Evolutionary conservation across 2,888 invertebrate species (phyloP), one percentile per base, ranked within the genome.

Genomic region (Folsomia candida): DNA sequence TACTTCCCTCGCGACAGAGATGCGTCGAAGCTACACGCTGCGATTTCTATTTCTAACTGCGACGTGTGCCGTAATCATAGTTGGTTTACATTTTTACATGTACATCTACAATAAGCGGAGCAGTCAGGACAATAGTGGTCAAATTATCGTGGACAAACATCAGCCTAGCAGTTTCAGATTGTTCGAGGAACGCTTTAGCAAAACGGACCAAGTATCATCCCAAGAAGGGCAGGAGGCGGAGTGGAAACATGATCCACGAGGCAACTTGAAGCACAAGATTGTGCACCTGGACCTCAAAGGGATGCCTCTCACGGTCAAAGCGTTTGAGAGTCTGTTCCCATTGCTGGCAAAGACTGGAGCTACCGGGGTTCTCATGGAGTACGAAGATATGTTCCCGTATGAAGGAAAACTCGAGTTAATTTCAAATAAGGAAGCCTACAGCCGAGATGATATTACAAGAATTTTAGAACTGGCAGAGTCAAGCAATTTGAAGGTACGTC

Each of bases 311-410:
- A 89, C 88, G 79, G 80, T 91, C 1, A 81, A 83, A 0, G 90
- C 90, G 80, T 86, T 88, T 70, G 82, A 85, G 65, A 83, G 86
- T 9, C 78, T 93, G 0, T 86, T 93, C 69, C 87, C 87, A 0
- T 83, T 88, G 71, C 81, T 92, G 9, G 85, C 85, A 63, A 84
- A 84, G 26, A 81, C 89, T 54, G 90, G 92, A n/a, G 91, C 89
- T 0, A 93, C 90, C 26, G 92, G 91, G 0, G 81, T 94, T 18
- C 83, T 93, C 2, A 85, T 94, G 47, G 93, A 94, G 81, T 94
- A 93, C 82, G 93, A 94, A 82, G 93, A 94, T 80, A 92, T 91
- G 90, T 93, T 93, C 83, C 93, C 93, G 0, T 94, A 89, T 82
- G 83, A 85, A 37, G 89, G 87, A 0, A 82, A 81, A 6, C 82